Base-by-base conservation (phyloP, 2,797 vertebrate genomes). In the Clarias fuscus region DNA sequence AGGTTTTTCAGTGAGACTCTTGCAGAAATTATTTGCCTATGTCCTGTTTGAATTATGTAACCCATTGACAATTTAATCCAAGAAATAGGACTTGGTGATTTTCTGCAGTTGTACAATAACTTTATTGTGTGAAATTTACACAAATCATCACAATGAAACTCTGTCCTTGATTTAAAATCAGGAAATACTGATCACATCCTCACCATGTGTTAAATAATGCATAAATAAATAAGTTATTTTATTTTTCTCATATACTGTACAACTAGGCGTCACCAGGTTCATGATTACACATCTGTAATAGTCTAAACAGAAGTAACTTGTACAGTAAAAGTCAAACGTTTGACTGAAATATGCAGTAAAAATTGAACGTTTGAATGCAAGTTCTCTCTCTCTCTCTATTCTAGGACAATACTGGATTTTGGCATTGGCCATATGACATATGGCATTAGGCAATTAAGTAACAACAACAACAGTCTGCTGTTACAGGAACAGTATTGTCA, bases 1-100 rank as follows among this genome's bases (percentile, higher is more conserved):
- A 71, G 75, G 75, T 78, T 77, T 53, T 77, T 67, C 59, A 76
- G 62, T 43, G 22, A 48, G 18, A 17, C 61, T 70, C 27, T 37
- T 70, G 62, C 22, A 65, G 58, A 76, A 62, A 27, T 53, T 11
- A 27, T n/a, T 48, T 56, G 20, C 30, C 22, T n/a, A 15, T 22
- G 14, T 30, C 37, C 48, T 56, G 11, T 58, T 83, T 58, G 1
- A 33, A 59, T 6, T 33, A 3, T 56, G 11, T 71, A 43, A 68
- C 62, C 20, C 40, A 82, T 0, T 67, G 53, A 68, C n/a, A 61
- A 62, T 72, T 18, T 40, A 56, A 15, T 27, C 24, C 43, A 18
- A 76, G 7, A 76, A 10, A 56, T 56, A 10, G 15, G 43, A 53
- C 43, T 75, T 73, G 22, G 11, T 6, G 17, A 17, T 27, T 20